Evolutionary conservation across 2,888 invertebrate species (phyloP).

Genomic region (Congeria kusceri): DNA sequence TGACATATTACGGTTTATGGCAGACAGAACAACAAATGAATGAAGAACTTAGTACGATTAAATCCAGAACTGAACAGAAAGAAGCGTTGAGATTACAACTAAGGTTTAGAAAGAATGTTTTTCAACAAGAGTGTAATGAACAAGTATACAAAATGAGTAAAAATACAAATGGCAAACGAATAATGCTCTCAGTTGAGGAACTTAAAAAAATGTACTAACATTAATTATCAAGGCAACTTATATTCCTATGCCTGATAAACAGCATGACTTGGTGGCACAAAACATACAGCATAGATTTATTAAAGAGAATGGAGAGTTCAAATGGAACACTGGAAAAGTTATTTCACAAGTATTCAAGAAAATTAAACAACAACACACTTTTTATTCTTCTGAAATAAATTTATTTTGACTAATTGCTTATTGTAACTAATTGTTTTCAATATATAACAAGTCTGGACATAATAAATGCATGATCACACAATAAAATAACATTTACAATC

Average conservation of each 20-base stretch:
- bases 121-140: constrained; percentile 11
- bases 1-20: constrained; percentile 23
- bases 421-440: no score
- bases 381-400: no score
- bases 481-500: no score
- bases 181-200: constrained; percentile 9
- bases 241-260: constrained; percentile 9
- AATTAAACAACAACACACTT: constrained; percentile 2
- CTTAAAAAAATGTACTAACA: constrained; percentile 23
- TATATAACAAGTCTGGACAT: no score
- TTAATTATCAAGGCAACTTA: constrained; percentile 4
- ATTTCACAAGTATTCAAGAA: constrained; percentile 19
- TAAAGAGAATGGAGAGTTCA: no score
- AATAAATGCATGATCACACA: no score
- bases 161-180: not conserved
- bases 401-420: no score
- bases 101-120: constrained; percentile 31
- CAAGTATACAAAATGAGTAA: constrained; percentile 11
- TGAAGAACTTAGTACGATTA: constrained; percentile 6
- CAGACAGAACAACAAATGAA: not conserved
- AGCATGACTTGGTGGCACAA: constrained; percentile 14
- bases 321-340: constrained; percentile 6
- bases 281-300: constrained; percentile 18
- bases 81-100: constrained; percentile 23
- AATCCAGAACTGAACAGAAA: constrained; percentile 15